A percentile compares a stretch with the other conserved stretches of the same genome.
These are phyloP conservation scores for Anorthoa munda DNA, from an alignment of 2,888 invertebrate species.

Conservation along the genomic window DNA sequence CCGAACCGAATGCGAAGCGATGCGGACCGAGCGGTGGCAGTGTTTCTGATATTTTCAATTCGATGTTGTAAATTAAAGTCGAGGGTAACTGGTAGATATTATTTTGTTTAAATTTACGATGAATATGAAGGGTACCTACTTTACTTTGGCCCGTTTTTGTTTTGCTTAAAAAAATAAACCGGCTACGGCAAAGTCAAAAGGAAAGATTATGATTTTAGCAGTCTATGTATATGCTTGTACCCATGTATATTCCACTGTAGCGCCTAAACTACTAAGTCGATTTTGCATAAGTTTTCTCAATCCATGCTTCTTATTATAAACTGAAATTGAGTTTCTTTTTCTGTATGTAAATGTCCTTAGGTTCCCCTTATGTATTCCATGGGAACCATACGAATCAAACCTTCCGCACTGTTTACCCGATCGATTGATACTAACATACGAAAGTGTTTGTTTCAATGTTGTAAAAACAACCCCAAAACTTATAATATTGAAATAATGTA, in stretches of 20 bases:
- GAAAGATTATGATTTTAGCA: too few species aligned
- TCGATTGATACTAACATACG: neutral
- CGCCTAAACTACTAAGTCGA: too few species aligned
- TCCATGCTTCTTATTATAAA: neutral
- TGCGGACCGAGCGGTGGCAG: constrained; percentile 12
- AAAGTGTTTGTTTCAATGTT: too few species aligned
- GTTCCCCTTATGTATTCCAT: neutral
- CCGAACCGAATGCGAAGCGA: constrained; percentile 20
- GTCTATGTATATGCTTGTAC: too few species aligned
- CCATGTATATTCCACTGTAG: too few species aligned
- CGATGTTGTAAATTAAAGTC: constrained; percentile 4
- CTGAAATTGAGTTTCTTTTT: neutral
- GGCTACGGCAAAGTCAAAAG: too few species aligned
- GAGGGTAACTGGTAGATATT: neutral
- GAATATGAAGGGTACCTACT: neutral
- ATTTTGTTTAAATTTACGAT: neutral
- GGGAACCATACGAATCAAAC: neutral
- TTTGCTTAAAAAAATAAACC: neutral
- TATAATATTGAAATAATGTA: constrained; percentile 2
- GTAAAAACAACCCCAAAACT: constrained; percentile 18
- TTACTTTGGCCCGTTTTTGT: neutral
- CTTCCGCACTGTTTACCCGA: neutral
- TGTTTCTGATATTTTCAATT: constrained; percentile 34
- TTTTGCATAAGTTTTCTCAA: neutral
- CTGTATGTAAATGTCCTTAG: too few species aligned